Evolutionary conservation across 2,797 vertebrate species (phyloP).

Genomic region (Coranthus polyacanthus): DNA sequence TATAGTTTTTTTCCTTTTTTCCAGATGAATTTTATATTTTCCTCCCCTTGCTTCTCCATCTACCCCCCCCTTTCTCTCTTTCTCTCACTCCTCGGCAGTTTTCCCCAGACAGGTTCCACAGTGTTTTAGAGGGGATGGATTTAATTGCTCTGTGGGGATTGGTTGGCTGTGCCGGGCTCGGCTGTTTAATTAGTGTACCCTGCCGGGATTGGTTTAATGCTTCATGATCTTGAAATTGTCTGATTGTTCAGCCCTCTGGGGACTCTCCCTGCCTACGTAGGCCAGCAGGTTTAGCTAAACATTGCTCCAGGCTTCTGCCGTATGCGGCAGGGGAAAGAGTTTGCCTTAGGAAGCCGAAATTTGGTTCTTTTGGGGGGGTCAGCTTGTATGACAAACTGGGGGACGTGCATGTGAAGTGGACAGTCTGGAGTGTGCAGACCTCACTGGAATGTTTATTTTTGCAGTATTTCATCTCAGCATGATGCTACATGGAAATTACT

Average conservation of each 20-base stretch:
- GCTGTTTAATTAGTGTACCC: constrained; percentile 99
- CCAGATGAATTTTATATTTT: constrained; percentile 95
- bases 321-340: constrained; percentile 66
- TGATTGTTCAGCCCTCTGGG: constrained; percentile 95
- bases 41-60: constrained; percentile 70
- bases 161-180: constrained; percentile 99
- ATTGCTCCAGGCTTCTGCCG: constrained; percentile 86
- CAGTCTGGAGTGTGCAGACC: constrained; percentile 47
- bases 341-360: constrained; percentile 63
- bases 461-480: constrained; percentile 42
- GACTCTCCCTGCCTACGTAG: constrained; percentile 88
- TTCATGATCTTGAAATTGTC: constrained; percentile 99
- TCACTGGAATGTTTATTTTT: constrained; percentile 41
- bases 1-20: constrained; percentile 71
- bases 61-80: constrained; percentile 62
- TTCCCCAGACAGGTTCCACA: constrained; percentile 96
- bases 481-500: constrained; percentile 63
- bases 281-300: constrained; percentile 91
- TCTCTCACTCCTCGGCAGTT: constrained; percentile 81
- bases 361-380: constrained; percentile 36
- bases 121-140: constrained; percentile 99
- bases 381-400: constrained; percentile 47
- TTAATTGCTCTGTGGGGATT: constrained; percentile 99
- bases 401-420: constrained; percentile 48
- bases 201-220: constrained; percentile 99